Conservation (phyloP, 2,113 vertebrate species). For the Myotis brandtii region DNA sequence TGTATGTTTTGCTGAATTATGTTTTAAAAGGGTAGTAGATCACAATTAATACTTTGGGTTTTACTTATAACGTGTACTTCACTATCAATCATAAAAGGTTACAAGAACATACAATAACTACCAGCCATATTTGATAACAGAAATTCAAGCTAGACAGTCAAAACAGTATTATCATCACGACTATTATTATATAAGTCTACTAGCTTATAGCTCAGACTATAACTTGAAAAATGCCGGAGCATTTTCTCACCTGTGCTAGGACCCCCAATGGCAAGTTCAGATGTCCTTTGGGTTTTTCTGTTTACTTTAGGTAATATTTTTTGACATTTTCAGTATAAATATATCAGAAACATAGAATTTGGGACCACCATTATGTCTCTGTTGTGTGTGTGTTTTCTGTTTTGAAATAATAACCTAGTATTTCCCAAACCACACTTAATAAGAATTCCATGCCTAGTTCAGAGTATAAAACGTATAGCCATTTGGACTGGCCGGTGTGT, state of each 20-base stretch:
- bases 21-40: background rate
- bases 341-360: background rate
- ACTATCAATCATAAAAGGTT: background rate
- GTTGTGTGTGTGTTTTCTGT: background rate
- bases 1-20: background rate
- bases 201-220: background rate
- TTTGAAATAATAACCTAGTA: background rate
- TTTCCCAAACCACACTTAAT: background rate
- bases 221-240: background rate
- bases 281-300: background rate
- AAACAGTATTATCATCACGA: background rate
- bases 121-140: background rate
- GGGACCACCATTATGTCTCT: background rate
- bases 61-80: background rate
- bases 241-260: background rate
- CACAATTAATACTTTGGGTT: background rate
- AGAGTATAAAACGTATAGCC: background rate
- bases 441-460: background rate
- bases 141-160: background rate
- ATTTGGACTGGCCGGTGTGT: background rate
- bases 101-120: background rate
- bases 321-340: background rate
- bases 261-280: background rate
- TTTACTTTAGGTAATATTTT: background rate
- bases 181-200: background rate